Conservation (phyloP, 2,113 vertebrate species). For the Pterophyllum scalare region DNA sequence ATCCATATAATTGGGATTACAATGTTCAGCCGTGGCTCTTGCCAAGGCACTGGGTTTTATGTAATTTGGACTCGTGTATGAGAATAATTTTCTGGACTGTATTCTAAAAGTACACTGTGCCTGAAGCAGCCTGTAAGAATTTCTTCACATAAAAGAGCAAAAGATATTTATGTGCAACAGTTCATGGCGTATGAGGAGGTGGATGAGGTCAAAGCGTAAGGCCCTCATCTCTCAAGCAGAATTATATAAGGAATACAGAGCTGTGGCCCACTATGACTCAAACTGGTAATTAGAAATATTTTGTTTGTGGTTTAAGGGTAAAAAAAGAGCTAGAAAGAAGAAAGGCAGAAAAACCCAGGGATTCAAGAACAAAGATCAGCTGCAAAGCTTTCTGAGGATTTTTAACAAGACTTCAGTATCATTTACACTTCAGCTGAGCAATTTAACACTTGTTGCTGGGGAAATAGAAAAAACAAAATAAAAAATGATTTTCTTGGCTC, state of each 20-base stretch:
- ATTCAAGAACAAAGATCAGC: not conserved
- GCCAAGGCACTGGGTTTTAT: constrained; percentile 1
- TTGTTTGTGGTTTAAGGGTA: constrained; percentile 30
- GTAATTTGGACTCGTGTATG: not conserved
- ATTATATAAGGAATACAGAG: constrained; percentile 61
- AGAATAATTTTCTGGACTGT: constrained; percentile 19
- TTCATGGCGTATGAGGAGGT: constrained; percentile 53
- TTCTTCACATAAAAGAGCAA: constrained; percentile 41
- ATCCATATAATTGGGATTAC: not conserved
- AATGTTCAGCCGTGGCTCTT: not conserved
- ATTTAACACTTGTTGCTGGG: not conserved
- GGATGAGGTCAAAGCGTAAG: constrained; percentile 55
- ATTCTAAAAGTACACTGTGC: constrained; percentile 52
- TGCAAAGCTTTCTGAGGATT: not conserved
- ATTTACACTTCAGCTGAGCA: not conserved
- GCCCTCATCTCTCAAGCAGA: constrained; percentile 48
- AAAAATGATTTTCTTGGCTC: not conserved
- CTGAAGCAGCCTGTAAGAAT: constrained; percentile 37
- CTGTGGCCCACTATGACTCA: constrained; percentile 42
- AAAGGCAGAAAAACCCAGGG: not conserved
- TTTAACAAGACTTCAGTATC: not conserved
- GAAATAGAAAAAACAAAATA: too few species aligned
- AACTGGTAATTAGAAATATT: constrained; percentile 58
- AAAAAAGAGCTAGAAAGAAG: not conserved
- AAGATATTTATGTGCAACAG: constrained; percentile 53